A percentile compares a stretch with the other conserved stretches of the same genome.
Evolutionary conservation across 2,113 vertebrate species (phyloP).

Genomic region (Peromyscus californicus): DNA sequence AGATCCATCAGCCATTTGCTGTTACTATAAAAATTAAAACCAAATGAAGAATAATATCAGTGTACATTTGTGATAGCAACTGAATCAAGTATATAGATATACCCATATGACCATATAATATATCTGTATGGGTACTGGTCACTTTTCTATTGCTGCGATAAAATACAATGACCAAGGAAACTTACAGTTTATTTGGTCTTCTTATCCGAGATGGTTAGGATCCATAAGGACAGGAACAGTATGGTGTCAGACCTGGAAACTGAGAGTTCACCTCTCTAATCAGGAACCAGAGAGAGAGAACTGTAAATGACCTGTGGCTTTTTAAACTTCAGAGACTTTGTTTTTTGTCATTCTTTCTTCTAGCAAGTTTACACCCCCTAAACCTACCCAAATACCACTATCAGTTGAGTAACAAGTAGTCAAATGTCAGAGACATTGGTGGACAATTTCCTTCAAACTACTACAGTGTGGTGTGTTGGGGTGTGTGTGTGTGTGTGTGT

Average conservation of each 20-base stretch:
- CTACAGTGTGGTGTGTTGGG: too few relatives aligned
- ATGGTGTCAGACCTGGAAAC: not conserved
- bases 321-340: not conserved
- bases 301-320: not conserved
- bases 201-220: not conserved
- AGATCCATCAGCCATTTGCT: not conserved
- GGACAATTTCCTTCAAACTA: not conserved
- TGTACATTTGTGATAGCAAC: not conserved
- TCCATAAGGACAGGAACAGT: not conserved
- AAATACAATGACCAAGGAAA: not conserved
- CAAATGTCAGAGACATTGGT: not conserved
- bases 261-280: not conserved
- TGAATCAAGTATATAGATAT: too few relatives aligned
- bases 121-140: not conserved
- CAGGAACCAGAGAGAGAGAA: not conserved
- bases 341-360: not conserved
- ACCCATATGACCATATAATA: not conserved
- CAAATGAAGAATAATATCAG: not conserved
- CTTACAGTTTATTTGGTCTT: not conserved
- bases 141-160: not conserved
- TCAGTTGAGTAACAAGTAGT: not conserved
- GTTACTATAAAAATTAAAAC: not conserved
- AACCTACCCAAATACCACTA: not conserved
- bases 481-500: not conserved
- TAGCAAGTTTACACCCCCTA: not conserved